A percentile compares a stretch with the other conserved stretches of the same genome.
phyloP scores from a whole-genome alignment of 1,140 invertebrate species.

The Episyrphus balteatus region DNA sequence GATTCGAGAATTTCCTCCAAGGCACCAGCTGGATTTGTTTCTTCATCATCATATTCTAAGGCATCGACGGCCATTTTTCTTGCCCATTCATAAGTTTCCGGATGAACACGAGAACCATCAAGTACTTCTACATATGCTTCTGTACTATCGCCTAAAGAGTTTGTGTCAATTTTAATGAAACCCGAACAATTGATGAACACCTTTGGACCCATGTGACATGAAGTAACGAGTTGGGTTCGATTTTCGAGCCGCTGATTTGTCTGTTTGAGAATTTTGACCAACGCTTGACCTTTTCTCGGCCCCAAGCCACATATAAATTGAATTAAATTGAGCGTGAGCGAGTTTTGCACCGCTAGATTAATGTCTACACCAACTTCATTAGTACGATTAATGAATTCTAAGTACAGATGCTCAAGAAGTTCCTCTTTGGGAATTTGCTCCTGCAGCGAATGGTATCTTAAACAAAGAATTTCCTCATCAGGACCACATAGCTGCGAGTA shows the following conservation, averaged over 20 bases:
- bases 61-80: constrained; percentile 99
- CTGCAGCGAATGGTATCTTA: constrained; percentile 84
- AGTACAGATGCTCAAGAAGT: constrained; percentile 68
- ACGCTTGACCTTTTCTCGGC: constrained; percentile 81
- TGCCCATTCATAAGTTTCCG: constrained; percentile 99
- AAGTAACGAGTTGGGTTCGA: constrained; percentile 86
- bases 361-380: constrained; percentile 99
- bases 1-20: constrained; percentile 94
- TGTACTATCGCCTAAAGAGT: constrained; percentile 83
- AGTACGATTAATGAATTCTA: constrained; percentile 87
- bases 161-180: constrained; percentile 98
- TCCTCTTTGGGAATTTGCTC: constrained; percentile 79
- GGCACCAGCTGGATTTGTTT: constrained; percentile 90
- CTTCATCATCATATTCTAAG: constrained; percentile 93
- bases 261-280: constrained; percentile 86
- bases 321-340: constrained; percentile 78
- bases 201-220: constrained; percentile 95
- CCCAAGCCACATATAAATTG: constrained; percentile 98
- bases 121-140: constrained; percentile 93
- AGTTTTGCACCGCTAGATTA: constrained; percentile 80
- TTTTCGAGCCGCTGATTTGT: constrained; percentile 89
- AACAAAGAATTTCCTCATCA: constrained; percentile 91
- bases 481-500: constrained; percentile 90
- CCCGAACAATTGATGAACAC: constrained; percentile 99
- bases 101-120: constrained; percentile 95